Conservation (phyloP, 2,797 vertebrate genomes). For the Holocentrus rufus region DNA sequence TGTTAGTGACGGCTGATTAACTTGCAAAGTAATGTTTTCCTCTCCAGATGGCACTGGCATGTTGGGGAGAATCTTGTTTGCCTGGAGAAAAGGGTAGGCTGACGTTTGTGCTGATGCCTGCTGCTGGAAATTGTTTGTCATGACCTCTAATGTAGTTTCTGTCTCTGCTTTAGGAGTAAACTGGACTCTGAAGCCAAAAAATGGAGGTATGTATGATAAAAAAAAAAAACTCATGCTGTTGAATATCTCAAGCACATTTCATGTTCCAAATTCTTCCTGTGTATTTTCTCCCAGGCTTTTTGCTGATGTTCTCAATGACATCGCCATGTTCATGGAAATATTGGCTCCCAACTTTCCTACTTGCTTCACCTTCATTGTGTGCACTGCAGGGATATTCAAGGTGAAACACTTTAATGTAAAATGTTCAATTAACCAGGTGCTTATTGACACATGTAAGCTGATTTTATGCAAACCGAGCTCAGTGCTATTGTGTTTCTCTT, state of each 20-base stretch:
- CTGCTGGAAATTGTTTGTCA: not conserved
- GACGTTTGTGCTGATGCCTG: not conserved
- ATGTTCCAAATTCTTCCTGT: not conserved
- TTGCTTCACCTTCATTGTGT: conserved; percentile 86
- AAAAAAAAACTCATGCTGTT: not conserved
- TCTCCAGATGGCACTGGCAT: conserved; percentile 90
- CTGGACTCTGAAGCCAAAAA: conserved; percentile 93
- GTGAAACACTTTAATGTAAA: conserved; percentile 65
- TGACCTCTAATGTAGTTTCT: not conserved
- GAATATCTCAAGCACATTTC: not conserved
- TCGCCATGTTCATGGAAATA: conserved; percentile 92
- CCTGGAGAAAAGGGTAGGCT: conserved; percentile 90
- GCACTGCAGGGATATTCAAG: conserved; percentile 89
- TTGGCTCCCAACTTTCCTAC: conserved; percentile 85
- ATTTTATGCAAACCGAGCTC: not conserved
- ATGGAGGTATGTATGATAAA: conserved; percentile 84
- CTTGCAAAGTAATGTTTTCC: conserved; percentile 9
- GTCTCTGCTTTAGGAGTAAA: conserved; percentile 81
- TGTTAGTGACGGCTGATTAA: not conserved
- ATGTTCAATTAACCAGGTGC: not conserved
- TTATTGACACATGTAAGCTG: not conserved
- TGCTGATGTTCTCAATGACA: conserved; percentile 90
- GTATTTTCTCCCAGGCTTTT: conserved; percentile 81
- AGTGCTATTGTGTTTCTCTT: not conserved
- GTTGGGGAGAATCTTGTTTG: conserved; percentile 91